Conservation (phyloP, 2,797 vertebrate species). For the Melanotaenia maccullochi region DNA sequence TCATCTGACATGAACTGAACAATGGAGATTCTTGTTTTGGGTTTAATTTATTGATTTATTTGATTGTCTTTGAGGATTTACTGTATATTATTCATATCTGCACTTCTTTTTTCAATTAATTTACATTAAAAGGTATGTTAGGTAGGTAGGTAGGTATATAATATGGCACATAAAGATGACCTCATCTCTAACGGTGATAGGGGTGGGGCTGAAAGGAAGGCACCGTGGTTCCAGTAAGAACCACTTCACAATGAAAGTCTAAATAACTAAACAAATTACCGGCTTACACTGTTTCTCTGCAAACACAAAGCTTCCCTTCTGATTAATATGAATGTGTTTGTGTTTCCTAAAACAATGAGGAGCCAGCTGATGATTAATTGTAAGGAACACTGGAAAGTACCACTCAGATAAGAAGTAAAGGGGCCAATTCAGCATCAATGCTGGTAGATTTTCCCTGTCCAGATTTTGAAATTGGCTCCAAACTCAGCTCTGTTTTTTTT, state of each 20-base stretch:
- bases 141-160: too few relatives aligned
- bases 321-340: constrained; percentile 16
- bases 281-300: not conserved
- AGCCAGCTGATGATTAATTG: constrained; percentile 1
- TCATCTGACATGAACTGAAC: not conserved
- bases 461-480: not conserved
- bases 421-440: not conserved
- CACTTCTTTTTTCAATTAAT: not conserved
- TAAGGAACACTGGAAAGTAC: constrained; percentile 8
- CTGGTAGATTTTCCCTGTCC: not conserved
- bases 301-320: constrained; percentile 15
- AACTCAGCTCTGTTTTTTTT: not conserved
- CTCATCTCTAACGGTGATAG: not conserved
- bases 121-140: not conserved
- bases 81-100: too few relatives aligned
- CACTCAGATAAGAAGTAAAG: not conserved
- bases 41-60: too few relatives aligned
- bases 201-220: not conserved
- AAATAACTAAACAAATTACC: not conserved
- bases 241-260: not conserved
- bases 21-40: not conserved
- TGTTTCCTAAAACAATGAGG: constrained; percentile 6
- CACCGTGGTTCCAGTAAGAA: constrained; percentile 9
- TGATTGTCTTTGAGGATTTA: too few relatives aligned
- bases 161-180: not conserved